Evolutionary conservation across 2,888 invertebrate species (phyloP), one percentile per base, ranked within the genome.

Genomic region (Hirtodrosophila histrioides): DNA sequence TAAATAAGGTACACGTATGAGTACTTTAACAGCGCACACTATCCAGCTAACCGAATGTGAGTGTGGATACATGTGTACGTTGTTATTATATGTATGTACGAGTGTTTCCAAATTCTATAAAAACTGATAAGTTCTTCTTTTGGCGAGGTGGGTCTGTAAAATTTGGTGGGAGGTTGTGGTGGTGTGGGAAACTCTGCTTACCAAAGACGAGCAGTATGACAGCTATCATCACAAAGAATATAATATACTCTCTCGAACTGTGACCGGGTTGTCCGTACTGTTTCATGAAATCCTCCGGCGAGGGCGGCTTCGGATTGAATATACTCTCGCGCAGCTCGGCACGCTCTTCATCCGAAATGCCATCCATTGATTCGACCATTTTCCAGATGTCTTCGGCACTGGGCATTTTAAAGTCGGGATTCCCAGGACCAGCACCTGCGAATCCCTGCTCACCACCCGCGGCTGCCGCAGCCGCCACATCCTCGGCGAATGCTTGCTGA

Each of bases 321-420:
- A 95, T 82, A 87, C 93, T 92, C 1, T 92, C 92, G 56, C 92
- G 92, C 17, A 95, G 78, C 53, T 92, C 93, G n/a, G 93, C 93
- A 69, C 93, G 94, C 51, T 94, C 93, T 23, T 94, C 94, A 4
- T 95, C 95, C 49, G 93, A 91, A 2, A 95, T 85, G 2, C 93
- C 94, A 0, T 90, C 83, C 78, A 94, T 92, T 0, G 92, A 89
- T 17, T 95, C 93, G 23, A 95, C 90, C 89, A 94, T 90, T 41
- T 93, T 92, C 65, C 95, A 82, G 0, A 95, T 85, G 39, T 94
- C 93, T 24, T 94, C 93, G 1, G 93, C 86, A 0, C 93, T 92
- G 0, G 94, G 94, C 61, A 94, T 91, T 57, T 92, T 89, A n/a
- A 90, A 89, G 45, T 91, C 81, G 3, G 79, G 89, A 11, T 50